Conservation (phyloP, 2,113 vertebrate species). For the Malurus melanocephalus region DNA sequence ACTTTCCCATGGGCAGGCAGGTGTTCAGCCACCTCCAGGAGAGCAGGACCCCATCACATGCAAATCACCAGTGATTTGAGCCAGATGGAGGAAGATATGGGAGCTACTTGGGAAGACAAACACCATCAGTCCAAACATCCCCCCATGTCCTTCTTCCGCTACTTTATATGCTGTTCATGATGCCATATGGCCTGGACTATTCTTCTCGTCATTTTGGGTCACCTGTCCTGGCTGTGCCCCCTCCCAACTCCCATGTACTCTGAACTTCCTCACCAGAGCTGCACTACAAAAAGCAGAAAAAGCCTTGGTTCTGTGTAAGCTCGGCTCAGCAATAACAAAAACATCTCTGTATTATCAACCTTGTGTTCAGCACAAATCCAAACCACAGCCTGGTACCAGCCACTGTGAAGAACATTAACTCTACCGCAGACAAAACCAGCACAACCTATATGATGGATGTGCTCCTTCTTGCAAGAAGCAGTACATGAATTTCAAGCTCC, state of each 20-base stretch:
- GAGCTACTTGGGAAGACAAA: neutral
- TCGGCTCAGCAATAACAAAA: neutral
- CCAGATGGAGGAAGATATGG: too few relatives aligned
- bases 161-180: neutral
- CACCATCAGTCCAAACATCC: neutral
- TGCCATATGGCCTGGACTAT: neutral
- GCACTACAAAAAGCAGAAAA: neutral
- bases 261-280: neutral
- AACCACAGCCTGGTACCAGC: neutral
- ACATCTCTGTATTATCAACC: neutral
- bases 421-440: neutral
- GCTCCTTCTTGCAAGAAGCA: accelerated
- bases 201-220: neutral
- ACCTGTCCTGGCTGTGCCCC: neutral
- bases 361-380: neutral
- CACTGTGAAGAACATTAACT: neutral
- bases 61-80: too few relatives aligned
- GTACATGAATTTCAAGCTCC: neutral
- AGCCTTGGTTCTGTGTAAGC: neutral
- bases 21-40: neutral
- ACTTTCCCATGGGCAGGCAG: neutral
- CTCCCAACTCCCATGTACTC: neutral
- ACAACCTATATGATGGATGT: too few relatives aligned
- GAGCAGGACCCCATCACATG: neutral
- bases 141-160: neutral